Evolutionary conservation across 2,797 vertebrate species (phyloP), one percentile per base, ranked within the genome.

Genomic region (Enteromius thamalakanensis): DNA sequence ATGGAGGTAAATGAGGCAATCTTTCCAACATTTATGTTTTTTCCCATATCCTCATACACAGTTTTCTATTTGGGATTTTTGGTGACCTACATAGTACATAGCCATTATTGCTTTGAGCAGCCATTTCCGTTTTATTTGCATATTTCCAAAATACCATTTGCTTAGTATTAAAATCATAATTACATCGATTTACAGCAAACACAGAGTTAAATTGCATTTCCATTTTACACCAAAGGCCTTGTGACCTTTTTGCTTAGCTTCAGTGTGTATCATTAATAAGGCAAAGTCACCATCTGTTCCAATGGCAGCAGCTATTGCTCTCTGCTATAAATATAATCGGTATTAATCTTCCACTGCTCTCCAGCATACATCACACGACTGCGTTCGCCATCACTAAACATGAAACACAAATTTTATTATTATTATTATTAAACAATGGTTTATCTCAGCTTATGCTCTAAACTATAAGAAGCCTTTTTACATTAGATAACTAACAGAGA

Each of bases 241-340:
- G 9, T 86, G 85, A 88, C 79, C 84, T 87, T 79, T 88, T 62
- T 77, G 42, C 81, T 45, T 76, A 12, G 68, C 70, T 68, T n/a
- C 71, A 84, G 86, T 84, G 71, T 77, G 75, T 82, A 76, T 84
- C 81, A 87, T 88, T 85, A 88, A 87, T 87, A 84, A 84, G 77
- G 74, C 64, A 34, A 62, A 55, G 74, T 60, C 82, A 49, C 85
- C 87, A 88, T 88, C 87, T 88, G 87, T 79, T 81, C 74, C 45
- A 53, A 23, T 70, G 87, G 84, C 85, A 85, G 68, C 64, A 71
- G 78, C 86, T 79, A 65, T 83, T 72, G 81, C 87, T 88, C 83
- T 87, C 49, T 37, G 81, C 84, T 87, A 85, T 87, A 85, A 88
- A 87, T 85, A 84, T 84, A 85, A 69, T 6, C 14, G 26, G 29